Evolutionary conservation across 1,140 invertebrate species (phyloP).

Genomic region (Aethina tumida): DNA sequence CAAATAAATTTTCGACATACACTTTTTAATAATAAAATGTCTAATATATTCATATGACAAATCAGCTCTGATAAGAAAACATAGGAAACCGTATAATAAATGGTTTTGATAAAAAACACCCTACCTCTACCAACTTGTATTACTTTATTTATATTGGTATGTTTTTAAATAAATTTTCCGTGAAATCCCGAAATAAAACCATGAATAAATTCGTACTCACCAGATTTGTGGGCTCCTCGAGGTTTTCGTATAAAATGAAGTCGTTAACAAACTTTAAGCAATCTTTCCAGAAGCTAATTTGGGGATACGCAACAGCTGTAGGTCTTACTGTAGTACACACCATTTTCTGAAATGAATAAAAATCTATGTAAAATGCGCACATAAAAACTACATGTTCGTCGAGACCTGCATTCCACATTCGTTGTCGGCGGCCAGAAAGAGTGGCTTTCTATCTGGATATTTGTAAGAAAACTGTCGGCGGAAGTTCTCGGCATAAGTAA

Average conservation of each 20-base stretch:
- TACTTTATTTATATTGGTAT: too few species aligned
- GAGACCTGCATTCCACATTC: conserved; percentile 57
- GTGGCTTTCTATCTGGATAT: conserved; percentile 55
- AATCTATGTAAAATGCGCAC: neutral
- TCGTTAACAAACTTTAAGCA: conserved; percentile 50
- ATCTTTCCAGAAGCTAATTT: conserved; percentile 50
- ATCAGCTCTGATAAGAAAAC: too few species aligned
- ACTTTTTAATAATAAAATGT: too few species aligned
- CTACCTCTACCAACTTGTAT: too few species aligned
- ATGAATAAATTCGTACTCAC: conserved; percentile 40
- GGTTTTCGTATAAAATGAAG: conserved; percentile 49
- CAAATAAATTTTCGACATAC: too few species aligned
- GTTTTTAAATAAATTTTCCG: too few species aligned
- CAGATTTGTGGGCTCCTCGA: conserved; percentile 42
- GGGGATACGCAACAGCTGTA: conserved; percentile 48
- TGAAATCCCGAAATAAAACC: too few species aligned
- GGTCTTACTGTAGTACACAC: conserved; percentile 57
- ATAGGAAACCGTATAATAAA: too few species aligned
- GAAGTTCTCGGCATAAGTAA: conserved; percentile 75
- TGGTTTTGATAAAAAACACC: too few species aligned
- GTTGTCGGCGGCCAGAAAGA: conserved; percentile 68
- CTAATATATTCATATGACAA: too few species aligned
- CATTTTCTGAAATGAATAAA: conserved; percentile 49
- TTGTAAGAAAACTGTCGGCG: conserved; percentile 61
- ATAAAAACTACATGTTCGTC: conserved; percentile 4